phyloP scores from a whole-genome alignment of 2,888 invertebrate genomes.

The Priocnemis perturbator region DNA sequence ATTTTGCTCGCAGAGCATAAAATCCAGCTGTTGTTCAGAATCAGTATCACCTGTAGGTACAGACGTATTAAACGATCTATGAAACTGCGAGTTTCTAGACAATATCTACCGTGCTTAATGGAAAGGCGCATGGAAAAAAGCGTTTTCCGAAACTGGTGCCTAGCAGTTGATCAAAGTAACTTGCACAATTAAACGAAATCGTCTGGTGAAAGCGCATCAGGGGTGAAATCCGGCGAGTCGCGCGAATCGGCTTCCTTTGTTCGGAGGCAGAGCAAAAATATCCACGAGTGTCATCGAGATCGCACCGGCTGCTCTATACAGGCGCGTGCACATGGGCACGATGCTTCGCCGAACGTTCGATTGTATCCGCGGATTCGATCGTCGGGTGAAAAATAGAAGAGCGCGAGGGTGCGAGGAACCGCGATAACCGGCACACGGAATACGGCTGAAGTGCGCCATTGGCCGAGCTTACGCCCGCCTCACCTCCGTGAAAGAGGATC shows the following conservation, averaged over 20 bases:
- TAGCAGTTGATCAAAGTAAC: no score
- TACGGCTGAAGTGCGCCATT: constrained; percentile 25
- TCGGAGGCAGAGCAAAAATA: constrained; percentile 5
- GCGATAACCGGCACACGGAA: constrained; percentile 22
- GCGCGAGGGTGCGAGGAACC: not conserved
- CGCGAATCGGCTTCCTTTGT: constrained; percentile 16
- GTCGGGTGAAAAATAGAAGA: constrained; percentile 13
- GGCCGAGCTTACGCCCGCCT: not conserved
- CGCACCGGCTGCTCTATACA: constrained; percentile 13
- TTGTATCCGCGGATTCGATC: not conserved
- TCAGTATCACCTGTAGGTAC: no score
- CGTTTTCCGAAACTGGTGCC: no score
- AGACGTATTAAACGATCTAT: no score
- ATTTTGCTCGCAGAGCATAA: no score
- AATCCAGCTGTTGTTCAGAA: no score
- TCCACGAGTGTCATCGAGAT: constrained; percentile 21
- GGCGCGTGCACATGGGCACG: constrained; percentile 16
- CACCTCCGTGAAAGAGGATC: constrained; percentile 4
- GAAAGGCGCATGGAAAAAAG: no score
- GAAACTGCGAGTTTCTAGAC: no score
- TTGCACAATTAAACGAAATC: no score
- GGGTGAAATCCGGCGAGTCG: not conserved
- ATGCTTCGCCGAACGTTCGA: constrained; percentile 15
- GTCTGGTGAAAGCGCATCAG: not conserved
- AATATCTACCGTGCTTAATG: no score